phyloP scores from a whole-genome alignment of 2,797 vertebrate species.

The Lagothrix lagotricha region DNA sequence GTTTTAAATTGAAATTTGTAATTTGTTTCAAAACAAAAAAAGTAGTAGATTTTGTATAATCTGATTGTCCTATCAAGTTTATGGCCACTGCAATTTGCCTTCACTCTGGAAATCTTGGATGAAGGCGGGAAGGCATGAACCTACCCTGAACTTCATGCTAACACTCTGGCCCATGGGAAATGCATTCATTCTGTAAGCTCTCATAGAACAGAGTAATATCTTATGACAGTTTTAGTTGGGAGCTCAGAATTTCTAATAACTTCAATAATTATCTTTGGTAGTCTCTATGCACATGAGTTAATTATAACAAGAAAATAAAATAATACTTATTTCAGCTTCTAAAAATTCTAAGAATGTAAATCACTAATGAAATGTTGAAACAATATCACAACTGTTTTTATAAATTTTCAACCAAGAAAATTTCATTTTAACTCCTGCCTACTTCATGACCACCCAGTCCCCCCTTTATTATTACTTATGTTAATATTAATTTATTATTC shows the following conservation, averaged over 20 bases:
- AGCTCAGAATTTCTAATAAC: conserved; percentile 24
- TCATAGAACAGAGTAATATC: not conserved
- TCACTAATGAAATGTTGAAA: not conserved
- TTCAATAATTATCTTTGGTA: not conserved
- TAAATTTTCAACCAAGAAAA: not conserved
- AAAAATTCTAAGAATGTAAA: conserved; percentile 43
- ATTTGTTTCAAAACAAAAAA: not conserved
- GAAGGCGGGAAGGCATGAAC: not conserved
- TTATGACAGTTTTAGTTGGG: not conserved
- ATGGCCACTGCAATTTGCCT: not conserved
- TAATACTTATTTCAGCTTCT: not conserved
- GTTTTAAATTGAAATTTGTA: conserved; percentile 4
- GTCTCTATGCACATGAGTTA: not conserved
- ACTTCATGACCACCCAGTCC: not conserved
- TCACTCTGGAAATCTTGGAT: not conserved
- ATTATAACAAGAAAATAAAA: conserved; percentile 52
- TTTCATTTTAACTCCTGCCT: not conserved
- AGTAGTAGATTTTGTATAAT: not conserved
- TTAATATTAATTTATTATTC: not conserved
- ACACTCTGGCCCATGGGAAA: not conserved
- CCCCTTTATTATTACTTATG: not conserved
- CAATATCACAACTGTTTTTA: conserved; percentile 11
- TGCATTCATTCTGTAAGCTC: not conserved
- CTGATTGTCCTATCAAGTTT: not conserved
- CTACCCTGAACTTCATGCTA: not conserved